phyloP scores from a whole-genome alignment of 2,888 invertebrate genomes.

The Schrankia costaestrigalis region DNA sequence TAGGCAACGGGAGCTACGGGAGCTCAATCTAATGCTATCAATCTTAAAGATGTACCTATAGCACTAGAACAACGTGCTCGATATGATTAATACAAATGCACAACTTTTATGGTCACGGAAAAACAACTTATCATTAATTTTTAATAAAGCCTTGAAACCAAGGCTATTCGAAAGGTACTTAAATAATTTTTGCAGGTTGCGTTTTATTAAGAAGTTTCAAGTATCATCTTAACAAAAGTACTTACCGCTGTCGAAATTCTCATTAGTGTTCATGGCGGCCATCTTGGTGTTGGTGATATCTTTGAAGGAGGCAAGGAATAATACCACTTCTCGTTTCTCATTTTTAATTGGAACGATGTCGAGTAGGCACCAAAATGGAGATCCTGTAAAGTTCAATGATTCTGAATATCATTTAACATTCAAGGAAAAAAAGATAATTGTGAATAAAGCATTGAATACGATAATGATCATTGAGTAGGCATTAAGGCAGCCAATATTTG shows the following conservation, averaged over 20 bases:
- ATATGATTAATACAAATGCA: slow-evolving; percentile 53
- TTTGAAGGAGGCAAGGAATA: slow-evolving; percentile 97
- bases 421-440: slow-evolving; percentile 28
- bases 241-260: slow-evolving; percentile 94
- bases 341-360: slow-evolving; percentile 99
- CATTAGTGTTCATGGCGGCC: slow-evolving; percentile 91
- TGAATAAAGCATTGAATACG: slow-evolving; percentile 19
- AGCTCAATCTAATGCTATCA: slow-evolving; percentile 69
- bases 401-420: slow-evolving; percentile 37
- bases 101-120: slow-evolving; percentile 35
- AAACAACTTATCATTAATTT: slow-evolving; percentile 24
- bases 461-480: too few relatives aligned
- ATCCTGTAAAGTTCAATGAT: slow-evolving; percentile 81
- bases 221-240: slow-evolving; percentile 44
- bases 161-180: slow-evolving; percentile 31
- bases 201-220: slow-evolving; percentile 41
- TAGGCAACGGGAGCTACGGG: slow-evolving; percentile 67
- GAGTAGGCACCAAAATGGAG: slow-evolving; percentile 96
- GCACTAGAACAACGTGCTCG: slow-evolving; percentile 69
- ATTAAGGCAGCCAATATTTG: too few relatives aligned
- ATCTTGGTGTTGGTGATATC: slow-evolving; percentile 96
- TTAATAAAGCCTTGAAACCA: slow-evolving; percentile 33
- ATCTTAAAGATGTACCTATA: slow-evolving; percentile 56
- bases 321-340: slow-evolving; percentile 97
- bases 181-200: slow-evolving; percentile 36